Base-by-base conservation (phyloP, 2,888 invertebrate genomes). In the Liopterus haemorrhoidalis region DNA sequence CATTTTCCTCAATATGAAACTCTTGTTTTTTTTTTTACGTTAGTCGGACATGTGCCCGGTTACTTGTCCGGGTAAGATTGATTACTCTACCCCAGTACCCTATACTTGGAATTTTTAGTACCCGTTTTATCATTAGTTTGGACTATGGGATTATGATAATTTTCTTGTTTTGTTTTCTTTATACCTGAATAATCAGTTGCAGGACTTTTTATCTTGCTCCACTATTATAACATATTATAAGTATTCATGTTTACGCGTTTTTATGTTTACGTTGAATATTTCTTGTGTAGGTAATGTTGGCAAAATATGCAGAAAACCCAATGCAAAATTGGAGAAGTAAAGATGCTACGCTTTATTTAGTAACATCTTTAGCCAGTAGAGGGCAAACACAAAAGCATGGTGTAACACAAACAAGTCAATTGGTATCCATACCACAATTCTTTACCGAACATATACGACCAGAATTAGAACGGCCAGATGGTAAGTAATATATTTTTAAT, bases 271-370 rank as follows among this genome's bases (percentile, higher is more conserved):
- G 41, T 49, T 12, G 33, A 37, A 40, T 38, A 35, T 25, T 43
- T 22, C 45, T 41, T 31, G 35, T 48, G 51, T 57, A 81, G 83
- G 75, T 82, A 28, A 85, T 86, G 85, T 63, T 92, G 43, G 70
- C 73, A 36, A 85, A 85, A 61, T 95, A 92, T 68, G 70, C 73
- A 0, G 80, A 81, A 60, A 80, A 85, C 59, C 89, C 91, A 0
- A 66, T 70, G 0, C 67, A 71, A 41, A 85, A 90, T 65, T 99
- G 97, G 97, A 82, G 87, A 41, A 83, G 86, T 55, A 96, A 96
- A 66, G 96, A 99, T 70, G 89, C 94, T 8, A 96, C 96, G 2
- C 79, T 97, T 57, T 97, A 91, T 72, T 76, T 99, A 56, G 93
- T 99, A 48, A 96, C 94, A 46, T 93, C 96, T 2, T 77, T 99